Conservation (phyloP, 2,113 vertebrate genomes). For the Damaliscus lunatus region DNA sequence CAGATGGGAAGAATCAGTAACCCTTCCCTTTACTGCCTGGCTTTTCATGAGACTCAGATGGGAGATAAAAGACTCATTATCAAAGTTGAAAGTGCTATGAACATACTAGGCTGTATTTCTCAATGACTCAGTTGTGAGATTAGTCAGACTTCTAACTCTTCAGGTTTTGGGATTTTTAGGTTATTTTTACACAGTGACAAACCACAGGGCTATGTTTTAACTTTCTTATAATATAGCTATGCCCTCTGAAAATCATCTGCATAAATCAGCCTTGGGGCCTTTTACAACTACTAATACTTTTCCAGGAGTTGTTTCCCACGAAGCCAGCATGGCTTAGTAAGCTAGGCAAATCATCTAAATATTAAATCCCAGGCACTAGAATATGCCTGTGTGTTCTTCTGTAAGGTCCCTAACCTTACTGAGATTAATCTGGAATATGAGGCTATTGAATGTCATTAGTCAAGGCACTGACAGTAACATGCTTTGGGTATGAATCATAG, state of each 20-base stretch:
- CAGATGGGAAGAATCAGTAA: background rate
- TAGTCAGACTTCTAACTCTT: background rate
- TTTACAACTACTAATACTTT: background rate
- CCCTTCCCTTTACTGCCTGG: background rate
- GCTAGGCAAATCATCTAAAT: background rate
- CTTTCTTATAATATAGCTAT: background rate
- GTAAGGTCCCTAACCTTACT: background rate
- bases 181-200: background rate
- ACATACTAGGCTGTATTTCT: background rate
- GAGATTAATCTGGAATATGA: background rate
- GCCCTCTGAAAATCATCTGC: background rate
- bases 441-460: background rate
- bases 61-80: background rate
- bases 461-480: background rate
- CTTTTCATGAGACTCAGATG: background rate
- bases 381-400: background rate
- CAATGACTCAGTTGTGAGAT: background rate
- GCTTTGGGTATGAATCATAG: background rate
- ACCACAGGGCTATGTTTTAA: background rate
- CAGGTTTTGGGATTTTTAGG: background rate
- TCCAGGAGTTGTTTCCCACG: background rate
- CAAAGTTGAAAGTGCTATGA: background rate
- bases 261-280: background rate
- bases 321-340: background rate
- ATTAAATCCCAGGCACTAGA: background rate